Evolutionary conservation across 23 tunicate genomes (phyloP), one percentile per base, ranked within the genome.

Genomic region (Ciona savignyi): DNA sequence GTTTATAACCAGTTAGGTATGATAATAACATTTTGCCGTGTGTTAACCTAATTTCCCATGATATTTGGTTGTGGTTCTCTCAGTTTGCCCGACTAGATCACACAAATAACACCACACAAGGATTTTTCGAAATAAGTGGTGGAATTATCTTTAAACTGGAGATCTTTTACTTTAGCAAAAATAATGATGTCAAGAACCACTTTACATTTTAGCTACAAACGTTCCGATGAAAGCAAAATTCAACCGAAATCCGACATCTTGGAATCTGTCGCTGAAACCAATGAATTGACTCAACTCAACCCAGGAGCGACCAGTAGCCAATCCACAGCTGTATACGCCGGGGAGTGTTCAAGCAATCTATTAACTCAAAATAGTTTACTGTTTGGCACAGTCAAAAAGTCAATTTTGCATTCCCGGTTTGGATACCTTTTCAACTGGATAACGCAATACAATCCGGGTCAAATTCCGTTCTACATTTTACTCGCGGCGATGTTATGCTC

Each of bases 381-480:
- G 15, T 77, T 51, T 48, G 93, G 93, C 4, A 80, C 85, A 2
- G 67, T 85, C 2, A 85, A 85, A 61, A 74, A 76, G 27, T 30
- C 69, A 11, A 71, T 85, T 4, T 35, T 85, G 6, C 65, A 73
- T 15, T 81, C 85, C 21, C 27, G 30, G 24, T 25, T 78, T 23
- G 95, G 95, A 1, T 81, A 66, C 73, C 68, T 88, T 0, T 72
- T 88, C 42, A 74, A 48, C 25, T 77, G 83, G 87, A 71, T 79
- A 0, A 67, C 78, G 2, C 34, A 30, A 24, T 81, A 73, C 65
- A 64, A 51, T 11, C 65, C 95, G 4, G 95, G 95, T 22, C 51
- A 73, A 15, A 69, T 77, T 25, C 96, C 96, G 0, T 73, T 76
- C 65, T 80, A 76, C 67, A 81, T 77, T 65, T 77, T 81, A 27